Base-by-base conservation (phyloP, 2,797 vertebrate species). In the Paratrypauchen microcephalus region DNA sequence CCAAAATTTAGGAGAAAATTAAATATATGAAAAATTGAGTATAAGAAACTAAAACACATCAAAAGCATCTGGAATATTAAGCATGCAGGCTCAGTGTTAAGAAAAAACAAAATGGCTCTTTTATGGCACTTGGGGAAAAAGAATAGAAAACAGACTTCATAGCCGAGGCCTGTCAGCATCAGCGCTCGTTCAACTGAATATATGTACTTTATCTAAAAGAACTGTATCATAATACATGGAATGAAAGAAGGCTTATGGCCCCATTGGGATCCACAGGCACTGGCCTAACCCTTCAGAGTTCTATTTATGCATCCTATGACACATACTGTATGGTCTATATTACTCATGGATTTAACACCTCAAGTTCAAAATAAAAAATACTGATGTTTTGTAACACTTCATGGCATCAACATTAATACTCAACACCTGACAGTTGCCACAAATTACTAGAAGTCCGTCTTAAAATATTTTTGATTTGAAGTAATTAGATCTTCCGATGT, bases 51-150 rank as follows among this genome's bases (percentile, higher is more conserved):
- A 93, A 36, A 91, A 92, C 85, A 90, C 80, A 87, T 87, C 41
- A 64, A 85, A 83, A 78, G 73, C 83, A 90, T 93, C 84, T 90
- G 77, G 86, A 78, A 91, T 90, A 90, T 90, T 90, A 95, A 95
- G 93, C 95, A 96, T 95, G 95, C 94, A 95, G 85, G 91, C 86
- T 92, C 85, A 82, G 84, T 86, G 92, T 95, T 96, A 95, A 93
- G 83, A 85, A 86, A 83, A 87, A 86, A 80, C 84, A 81, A 88
- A 88, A 89, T 80, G 86, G 86, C 82, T 91, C 88, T 89, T 88
- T 86, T 88, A 89, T 87, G 88, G 91, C 88, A 92, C 86, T 88
- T 92, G 73, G 76, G 76, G 90, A 80, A 83, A 32, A 69, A 83
- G 80, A 85, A 81, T 84, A 76, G 66, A 68, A 80, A 85, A 80